Evolutionary conservation across 1,140 invertebrate species (phyloP).

Genomic region (Drosophila sulfurigaster): DNA sequence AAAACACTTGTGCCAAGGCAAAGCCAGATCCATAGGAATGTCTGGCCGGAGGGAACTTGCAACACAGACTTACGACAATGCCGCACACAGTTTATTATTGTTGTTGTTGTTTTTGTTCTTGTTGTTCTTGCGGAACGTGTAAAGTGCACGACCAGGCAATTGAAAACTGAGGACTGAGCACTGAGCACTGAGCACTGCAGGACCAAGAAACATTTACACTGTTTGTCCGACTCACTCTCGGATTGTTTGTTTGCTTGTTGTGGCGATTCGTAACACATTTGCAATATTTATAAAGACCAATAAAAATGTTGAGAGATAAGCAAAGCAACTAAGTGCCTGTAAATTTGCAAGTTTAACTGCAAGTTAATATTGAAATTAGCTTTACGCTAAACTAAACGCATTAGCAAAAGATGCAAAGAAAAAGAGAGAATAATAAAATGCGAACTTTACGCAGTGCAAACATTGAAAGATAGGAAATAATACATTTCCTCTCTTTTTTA

Average conservation of each 20-base stretch:
- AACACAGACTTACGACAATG: conserved; percentile 26
- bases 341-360: background rate
- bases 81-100: conserved; percentile 31
- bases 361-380: conserved; percentile 4
- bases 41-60: conserved; percentile 12
- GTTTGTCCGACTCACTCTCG: conserved; percentile 2
- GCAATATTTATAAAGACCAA: conserved; percentile 46
- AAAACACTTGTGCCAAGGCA: conserved; percentile 57
- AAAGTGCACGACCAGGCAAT: conserved; percentile 43
- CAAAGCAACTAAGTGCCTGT: background rate
- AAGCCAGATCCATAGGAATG: conserved; percentile 6
- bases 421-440: background rate
- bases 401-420: background rate
- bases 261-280: conserved; percentile 52
- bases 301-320: conserved; percentile 2
- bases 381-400: conserved; percentile 5
- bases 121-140: conserved; percentile 34
- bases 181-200: conserved; percentile 42
- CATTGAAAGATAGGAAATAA: too few species aligned
- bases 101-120: background rate
- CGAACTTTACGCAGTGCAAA: background rate
- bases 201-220: conserved; percentile 17
- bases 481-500: too few species aligned
- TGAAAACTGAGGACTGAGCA: conserved; percentile 43
- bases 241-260: conserved; percentile 16